Percentiles rank a stretch among this genome's conserved stretches.
Conservation (phyloP, 2,113 vertebrate species). For the Sprattus sprattus region DNA sequence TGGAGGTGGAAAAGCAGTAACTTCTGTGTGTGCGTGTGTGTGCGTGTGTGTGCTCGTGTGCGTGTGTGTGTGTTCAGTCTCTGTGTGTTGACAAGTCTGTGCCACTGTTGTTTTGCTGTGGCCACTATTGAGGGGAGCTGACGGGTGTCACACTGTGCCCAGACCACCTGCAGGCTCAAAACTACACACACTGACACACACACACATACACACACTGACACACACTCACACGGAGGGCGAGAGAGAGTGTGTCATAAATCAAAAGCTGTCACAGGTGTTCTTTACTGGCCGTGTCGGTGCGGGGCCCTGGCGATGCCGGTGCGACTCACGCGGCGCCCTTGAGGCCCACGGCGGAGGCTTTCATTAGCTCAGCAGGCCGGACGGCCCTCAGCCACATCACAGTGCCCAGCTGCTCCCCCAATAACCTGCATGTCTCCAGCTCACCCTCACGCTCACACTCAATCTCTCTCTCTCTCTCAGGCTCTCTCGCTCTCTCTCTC, state of each 20-base stretch:
- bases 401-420: background rate
- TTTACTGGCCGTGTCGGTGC: constrained; percentile 52
- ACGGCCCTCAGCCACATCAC: background rate
- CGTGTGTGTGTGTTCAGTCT: constrained; percentile 1
- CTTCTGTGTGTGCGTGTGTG: background rate
- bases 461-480: too few relatives aligned
- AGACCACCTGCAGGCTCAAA: constrained; percentile 23
- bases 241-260: constrained; percentile 21
- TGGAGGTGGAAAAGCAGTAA: background rate
- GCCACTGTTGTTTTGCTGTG: background rate
- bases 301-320: constrained; percentile 53
- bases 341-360: constrained; percentile 37
- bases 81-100: background rate
- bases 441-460: background rate
- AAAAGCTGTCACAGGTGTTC: constrained; percentile 67
- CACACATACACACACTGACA: background rate
- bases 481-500: background rate
- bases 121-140: background rate
- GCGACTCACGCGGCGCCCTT: constrained; percentile 63
- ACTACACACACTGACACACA: constrained; percentile 49
- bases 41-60: background rate
- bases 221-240: constrained; percentile 29
- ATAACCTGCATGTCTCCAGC: background rate
- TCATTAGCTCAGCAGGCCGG: background rate
- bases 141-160: background rate